Conservation (phyloP, 2,113 vertebrate species). For the Pollimyrus isidori region DNA sequence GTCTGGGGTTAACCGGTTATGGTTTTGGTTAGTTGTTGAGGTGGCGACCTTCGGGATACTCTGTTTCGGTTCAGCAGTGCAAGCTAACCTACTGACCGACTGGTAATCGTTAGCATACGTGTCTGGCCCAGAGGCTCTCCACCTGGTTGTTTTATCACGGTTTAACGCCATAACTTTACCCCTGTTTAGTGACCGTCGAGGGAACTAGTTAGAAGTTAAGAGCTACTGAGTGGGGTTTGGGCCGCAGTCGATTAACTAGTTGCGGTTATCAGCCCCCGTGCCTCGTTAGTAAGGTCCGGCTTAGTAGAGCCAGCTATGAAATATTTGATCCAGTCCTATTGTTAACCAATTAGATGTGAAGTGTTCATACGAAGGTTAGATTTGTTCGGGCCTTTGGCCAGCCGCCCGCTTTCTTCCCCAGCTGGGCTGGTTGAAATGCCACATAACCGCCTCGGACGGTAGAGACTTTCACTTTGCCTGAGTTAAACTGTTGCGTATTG, state of each 20-base stretch:
- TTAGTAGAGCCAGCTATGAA: background rate
- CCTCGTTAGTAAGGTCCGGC: background rate
- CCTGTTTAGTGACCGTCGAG: background rate
- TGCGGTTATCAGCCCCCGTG: background rate
- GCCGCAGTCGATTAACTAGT: background rate
- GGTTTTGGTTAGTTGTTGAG: background rate
- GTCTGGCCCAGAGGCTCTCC: background rate
- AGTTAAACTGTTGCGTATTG: background rate
- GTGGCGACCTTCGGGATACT: background rate
- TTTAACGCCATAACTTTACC: background rate
- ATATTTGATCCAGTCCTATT: background rate
- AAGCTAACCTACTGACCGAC: background rate
- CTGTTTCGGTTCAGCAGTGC: background rate
- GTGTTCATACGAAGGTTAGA: background rate
- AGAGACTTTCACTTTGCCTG: background rate
- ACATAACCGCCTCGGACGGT: background rate
- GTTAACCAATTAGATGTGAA: background rate
- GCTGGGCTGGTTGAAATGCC: background rate
- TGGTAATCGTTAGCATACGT: slow-evolving; percentile 5
- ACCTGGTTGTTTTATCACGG: background rate
- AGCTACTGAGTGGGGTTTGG: background rate
- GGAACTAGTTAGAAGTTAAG: background rate
- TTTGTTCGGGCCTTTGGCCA: background rate
- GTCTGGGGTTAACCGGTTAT: background rate
- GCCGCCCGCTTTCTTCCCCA: background rate